These are phyloP conservation scores for Eulemur macaco DNA, from an alignment of 2,113 vertebrate genomes.

Conservation along the genomic window DNA sequence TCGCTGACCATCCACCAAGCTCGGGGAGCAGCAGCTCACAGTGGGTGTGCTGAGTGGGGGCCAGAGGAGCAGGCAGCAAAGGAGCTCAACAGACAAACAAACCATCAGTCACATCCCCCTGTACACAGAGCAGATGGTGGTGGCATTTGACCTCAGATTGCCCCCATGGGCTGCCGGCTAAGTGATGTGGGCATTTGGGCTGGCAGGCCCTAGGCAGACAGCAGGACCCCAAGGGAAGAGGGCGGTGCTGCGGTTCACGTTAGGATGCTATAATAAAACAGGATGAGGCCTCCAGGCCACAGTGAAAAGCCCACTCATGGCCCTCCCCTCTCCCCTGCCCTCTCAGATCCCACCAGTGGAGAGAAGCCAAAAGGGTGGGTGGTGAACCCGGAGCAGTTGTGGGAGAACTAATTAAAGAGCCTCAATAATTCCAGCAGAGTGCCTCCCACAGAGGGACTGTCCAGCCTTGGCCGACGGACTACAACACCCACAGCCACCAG, in stretches of 20 bases:
- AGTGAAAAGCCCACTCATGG: fast-evolving
- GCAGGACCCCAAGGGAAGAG: not conserved
- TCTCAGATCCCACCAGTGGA: not conserved
- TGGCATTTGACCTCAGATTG: not conserved
- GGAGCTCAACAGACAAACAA: not conserved
- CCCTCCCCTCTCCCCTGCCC: no score
- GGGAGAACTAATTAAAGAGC: not conserved
- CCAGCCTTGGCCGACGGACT: not conserved
- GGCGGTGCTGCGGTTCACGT: not conserved
- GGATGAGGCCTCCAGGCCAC: not conserved
- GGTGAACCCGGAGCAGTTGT: no score
- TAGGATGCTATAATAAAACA: not conserved
- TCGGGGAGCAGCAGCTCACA: not conserved
- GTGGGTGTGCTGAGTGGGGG: not conserved
- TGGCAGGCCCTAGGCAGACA: not conserved
- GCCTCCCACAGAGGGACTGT: not conserved
- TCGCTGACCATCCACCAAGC: not conserved
- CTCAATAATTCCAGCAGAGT: not conserved
- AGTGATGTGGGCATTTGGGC: not conserved
- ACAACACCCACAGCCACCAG: not conserved
- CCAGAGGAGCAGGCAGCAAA: not conserved
- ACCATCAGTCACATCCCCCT: not conserved
- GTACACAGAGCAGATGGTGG: fast-evolving
- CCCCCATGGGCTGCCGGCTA: not conserved
- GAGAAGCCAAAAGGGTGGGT: not conserved